A percentile compares a stretch with the other conserved stretches of the same genome.
These are phyloP conservation scores for Lepidurus apus DNA, from an alignment of 1,140 invertebrate genomes.

Conservation along the genomic window DNA sequence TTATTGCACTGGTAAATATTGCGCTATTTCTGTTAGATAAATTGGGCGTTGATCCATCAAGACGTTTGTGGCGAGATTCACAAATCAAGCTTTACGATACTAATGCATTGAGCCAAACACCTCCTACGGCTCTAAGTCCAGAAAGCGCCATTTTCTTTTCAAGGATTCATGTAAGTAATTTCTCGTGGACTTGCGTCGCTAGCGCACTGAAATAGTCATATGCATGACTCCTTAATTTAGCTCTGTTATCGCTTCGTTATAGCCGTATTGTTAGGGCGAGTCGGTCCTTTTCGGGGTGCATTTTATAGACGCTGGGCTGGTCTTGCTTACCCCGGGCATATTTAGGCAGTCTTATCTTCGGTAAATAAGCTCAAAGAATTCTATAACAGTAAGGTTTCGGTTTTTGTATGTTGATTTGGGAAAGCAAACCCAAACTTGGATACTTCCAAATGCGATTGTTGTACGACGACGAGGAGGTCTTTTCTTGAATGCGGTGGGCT, in stretches of 20 bases:
- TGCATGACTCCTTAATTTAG: not conserved
- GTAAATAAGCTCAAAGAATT: not conserved
- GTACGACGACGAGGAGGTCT: not conserved
- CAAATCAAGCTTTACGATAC: not conserved
- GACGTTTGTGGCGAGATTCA: not conserved
- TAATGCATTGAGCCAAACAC: not conserved
- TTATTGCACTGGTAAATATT: not conserved
- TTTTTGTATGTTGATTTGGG: not conserved
- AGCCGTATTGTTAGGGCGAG: not conserved
- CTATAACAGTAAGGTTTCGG: not conserved
- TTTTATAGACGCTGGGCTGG: too few relatives aligned
- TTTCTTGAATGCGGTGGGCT: not conserved
- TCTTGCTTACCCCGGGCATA: not conserved
- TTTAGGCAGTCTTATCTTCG: not conserved
- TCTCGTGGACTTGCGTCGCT: not conserved
- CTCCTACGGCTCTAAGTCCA: not conserved
- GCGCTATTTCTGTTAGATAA: not conserved
- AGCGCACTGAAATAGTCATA: not conserved
- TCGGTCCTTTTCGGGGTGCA: not conserved
- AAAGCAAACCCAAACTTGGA: not conserved
- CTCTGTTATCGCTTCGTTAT: not conserved
- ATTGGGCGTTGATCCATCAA: not conserved
- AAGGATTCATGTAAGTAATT: not conserved
- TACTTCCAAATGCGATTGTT: constrained; percentile 5
- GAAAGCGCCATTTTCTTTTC: not conserved